phyloP scores from a whole-genome alignment of 1,140 invertebrate species.

The Papilio aristodemus region DNA sequence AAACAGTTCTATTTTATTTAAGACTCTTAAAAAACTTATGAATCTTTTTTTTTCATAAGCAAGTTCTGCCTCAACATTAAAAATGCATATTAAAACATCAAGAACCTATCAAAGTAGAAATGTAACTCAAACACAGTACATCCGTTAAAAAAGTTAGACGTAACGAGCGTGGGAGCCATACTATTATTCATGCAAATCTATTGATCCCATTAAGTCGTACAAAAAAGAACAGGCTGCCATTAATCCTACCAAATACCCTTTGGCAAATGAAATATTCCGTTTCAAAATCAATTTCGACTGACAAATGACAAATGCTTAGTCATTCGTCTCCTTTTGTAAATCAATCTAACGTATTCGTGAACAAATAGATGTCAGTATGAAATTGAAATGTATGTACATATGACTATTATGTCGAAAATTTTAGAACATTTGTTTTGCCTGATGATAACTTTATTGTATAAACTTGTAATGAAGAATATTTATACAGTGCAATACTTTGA shows the following conservation, averaged over 20 bases:
- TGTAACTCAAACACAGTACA: slow-evolving; percentile 7
- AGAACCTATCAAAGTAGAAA: background rate
- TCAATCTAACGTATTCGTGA: slow-evolving; percentile 20
- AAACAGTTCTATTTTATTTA: too few species aligned
- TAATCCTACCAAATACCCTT: slow-evolving; percentile 46
- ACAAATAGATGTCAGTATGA: slow-evolving; percentile 24
- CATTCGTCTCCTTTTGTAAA: slow-evolving; percentile 33
- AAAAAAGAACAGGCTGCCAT: slow-evolving; percentile 41
- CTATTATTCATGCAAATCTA: slow-evolving; percentile 35
- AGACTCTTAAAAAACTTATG: too few species aligned
- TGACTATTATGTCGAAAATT: background rate
- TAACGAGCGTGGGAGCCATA: slow-evolving; percentile 22
- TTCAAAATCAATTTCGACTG: slow-evolving; percentile 37
- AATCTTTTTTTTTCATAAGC: too few species aligned
- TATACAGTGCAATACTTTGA: too few species aligned
- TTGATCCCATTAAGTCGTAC: slow-evolving; percentile 38
- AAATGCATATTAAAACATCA: too few species aligned
- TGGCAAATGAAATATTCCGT: slow-evolving; percentile 36
- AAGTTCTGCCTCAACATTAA: too few species aligned
- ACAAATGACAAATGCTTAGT: slow-evolving; percentile 36
- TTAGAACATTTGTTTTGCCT: too few species aligned
- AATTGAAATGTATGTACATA: slow-evolving; percentile 6
- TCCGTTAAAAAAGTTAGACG: slow-evolving; percentile 10
- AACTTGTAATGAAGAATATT: too few species aligned
- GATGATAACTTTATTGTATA: too few species aligned